Conservation (phyloP, 2,888 invertebrate species). For the Mamestra brassicae region DNA sequence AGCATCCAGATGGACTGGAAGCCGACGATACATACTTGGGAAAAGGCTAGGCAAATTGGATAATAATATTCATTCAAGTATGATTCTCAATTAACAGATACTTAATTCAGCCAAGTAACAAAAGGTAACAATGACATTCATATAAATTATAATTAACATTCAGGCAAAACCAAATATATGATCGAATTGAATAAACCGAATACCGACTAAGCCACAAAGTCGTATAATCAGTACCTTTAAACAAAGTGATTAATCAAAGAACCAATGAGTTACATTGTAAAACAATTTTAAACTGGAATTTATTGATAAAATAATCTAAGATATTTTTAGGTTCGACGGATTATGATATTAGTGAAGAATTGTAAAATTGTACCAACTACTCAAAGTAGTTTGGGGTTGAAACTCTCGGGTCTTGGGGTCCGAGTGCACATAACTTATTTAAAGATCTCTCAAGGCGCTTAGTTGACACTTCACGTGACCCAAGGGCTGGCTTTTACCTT, state of each 20-base stretch:
- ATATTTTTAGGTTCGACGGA: slow-evolving; percentile 23
- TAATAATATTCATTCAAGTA: neutral
- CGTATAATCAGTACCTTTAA: slow-evolving; percentile 4
- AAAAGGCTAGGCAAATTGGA: no score
- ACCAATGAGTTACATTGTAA: slow-evolving; percentile 31
- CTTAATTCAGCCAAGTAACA: neutral
- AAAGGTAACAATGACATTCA: neutral
- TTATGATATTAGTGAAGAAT: slow-evolving; percentile 29
- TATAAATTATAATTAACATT: neutral
- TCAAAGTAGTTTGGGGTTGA: no score
- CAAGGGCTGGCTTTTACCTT: no score
- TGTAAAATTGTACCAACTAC: slow-evolving; percentile 14
- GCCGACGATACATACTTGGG: no score
- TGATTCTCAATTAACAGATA: neutral
- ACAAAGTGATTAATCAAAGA: slow-evolving; percentile 33
- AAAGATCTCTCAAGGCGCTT: no score
- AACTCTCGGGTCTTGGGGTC: no score
- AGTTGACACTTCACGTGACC: no score
- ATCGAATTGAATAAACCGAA: neutral
- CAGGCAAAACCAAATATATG: neutral
- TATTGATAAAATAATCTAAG: slow-evolving; percentile 26
- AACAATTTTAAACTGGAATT: slow-evolving; percentile 20
- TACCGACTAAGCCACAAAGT: slow-evolving; percentile 4
- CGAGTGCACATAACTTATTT: no score
- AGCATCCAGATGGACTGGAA: no score